A percentile compares a stretch with the other conserved stretches of the same genome.
Evolutionary conservation across 92 coral and sea anemone species (phyloP).

Genomic region (Paragorgia papillata): DNA sequence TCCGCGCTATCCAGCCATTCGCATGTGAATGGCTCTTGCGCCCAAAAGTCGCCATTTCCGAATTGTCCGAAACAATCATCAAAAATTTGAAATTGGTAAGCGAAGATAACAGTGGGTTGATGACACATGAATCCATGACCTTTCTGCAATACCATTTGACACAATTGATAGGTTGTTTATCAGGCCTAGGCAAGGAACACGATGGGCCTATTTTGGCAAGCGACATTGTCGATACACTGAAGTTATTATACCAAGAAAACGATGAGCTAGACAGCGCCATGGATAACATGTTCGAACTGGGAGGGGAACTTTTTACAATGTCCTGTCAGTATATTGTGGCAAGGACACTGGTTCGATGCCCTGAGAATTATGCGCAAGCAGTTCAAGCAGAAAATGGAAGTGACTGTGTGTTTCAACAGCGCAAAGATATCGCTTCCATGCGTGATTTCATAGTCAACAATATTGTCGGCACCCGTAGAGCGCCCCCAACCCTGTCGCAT

Average conservation of each 20-base stretch:
- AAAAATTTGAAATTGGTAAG: not conserved
- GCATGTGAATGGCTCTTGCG: slow-evolving; percentile 1
- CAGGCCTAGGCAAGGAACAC: not conserved
- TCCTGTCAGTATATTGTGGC: slow-evolving; percentile 7
- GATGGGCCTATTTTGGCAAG: not conserved
- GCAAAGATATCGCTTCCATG: not conserved
- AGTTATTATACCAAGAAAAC: slow-evolving; percentile 24
- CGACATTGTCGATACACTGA: slow-evolving; percentile 5
- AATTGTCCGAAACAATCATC: not conserved
- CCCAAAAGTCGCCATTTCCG: not conserved
- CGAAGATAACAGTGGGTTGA: not conserved
- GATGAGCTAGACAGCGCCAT: not conserved
- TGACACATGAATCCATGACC: not conserved
- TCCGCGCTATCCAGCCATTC: too few species aligned
- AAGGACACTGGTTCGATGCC: slow-evolving; percentile 4
- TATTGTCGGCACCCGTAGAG: too few species aligned
- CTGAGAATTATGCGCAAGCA: not conserved
- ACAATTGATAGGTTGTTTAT: not conserved
- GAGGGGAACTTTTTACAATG: slow-evolving; percentile 7
- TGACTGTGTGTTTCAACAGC: slow-evolving; percentile 1
- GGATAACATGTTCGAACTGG: slow-evolving; percentile 4
- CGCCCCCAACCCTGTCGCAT: too few species aligned
- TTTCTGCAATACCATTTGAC: not conserved
- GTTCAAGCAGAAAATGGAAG: not conserved
- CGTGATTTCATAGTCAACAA: too few species aligned